These are phyloP conservation scores for Hippoglossus hippoglossus DNA, from an alignment of 2,797 vertebrate genomes.

Conservation along the genomic window DNA sequence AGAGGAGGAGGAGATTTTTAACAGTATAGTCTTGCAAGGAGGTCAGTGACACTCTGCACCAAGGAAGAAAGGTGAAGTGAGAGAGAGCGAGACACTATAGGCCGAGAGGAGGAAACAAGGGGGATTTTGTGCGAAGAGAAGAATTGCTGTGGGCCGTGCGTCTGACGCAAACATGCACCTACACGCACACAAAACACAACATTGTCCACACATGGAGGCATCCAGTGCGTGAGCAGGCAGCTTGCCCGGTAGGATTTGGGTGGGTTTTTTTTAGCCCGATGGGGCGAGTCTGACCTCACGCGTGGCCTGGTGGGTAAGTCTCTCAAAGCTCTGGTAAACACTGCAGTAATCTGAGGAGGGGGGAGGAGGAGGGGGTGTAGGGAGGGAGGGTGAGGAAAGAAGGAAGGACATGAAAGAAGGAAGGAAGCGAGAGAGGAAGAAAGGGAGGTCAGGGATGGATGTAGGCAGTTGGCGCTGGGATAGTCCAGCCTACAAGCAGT, in stretches of 20 bases:
- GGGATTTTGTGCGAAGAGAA: conserved; percentile 36
- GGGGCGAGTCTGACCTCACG: conserved; percentile 76
- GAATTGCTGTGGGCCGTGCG: conserved; percentile 31
- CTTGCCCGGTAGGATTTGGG: conserved; percentile 75
- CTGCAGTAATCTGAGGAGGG: conserved; percentile 76
- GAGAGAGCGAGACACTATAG: conserved; percentile 35
- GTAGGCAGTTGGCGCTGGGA: conserved; percentile 39
- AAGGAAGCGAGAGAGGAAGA: conserved; percentile 18
- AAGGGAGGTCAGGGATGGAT: conserved; percentile 29
- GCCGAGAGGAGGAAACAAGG: conserved; percentile 21
- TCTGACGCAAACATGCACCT: conserved; percentile 44
- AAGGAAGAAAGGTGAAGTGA: conserved; percentile 48
- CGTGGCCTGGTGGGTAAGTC: conserved; percentile 79
- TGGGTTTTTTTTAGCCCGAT: conserved; percentile 65
- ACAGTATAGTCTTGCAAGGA: conserved; percentile 53
- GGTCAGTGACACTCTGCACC: conserved; percentile 50
- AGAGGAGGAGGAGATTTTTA: conserved; percentile 38
- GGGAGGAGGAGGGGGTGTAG: conserved; percentile 10
- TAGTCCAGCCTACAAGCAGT: conserved; percentile 46
- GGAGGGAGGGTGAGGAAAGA: conserved; percentile 12
- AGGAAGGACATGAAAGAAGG: conserved; percentile 19
- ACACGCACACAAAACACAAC: conserved; percentile 41
- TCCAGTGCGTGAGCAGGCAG: conserved; percentile 68
- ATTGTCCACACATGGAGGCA: conserved; percentile 36
- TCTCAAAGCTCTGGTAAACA: conserved; percentile 80